Base-by-base conservation (phyloP, 2,797 vertebrate genomes). In the Numenius phaeopus region DNA sequence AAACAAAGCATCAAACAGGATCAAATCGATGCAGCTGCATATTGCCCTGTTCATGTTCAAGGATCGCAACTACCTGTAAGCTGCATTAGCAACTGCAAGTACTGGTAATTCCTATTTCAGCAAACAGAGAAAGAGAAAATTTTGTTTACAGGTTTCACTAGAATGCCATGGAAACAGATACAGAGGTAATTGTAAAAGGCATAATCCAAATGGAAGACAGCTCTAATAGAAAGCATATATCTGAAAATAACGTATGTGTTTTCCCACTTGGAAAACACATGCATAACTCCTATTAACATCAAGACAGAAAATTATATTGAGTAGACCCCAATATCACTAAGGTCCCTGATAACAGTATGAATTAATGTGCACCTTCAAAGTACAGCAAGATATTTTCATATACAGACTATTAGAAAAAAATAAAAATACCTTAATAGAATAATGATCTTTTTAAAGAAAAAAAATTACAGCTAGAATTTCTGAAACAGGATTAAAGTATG, bases 101-200 rank as follows among this genome's bases (percentile, higher is more conserved):
- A 24, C 77, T 32, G 79, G 23, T n/a, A 96, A 95, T 88, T 92
- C 83, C 64, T 76, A 47, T 83, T 89, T 66, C 75, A 86, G 79
- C 58, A 77, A 83, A 70, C 57, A 73, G 32, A 80, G 65, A 84
- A 86, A 70, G 70, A 75, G 81, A 90, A 85, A 90, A 95, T 76
- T 95, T 89, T 93, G 87, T 95, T 95, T 97, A 89, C 69, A 88
- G 75, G 76, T 93, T 95, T 90, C 83, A 54, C 58, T 83, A 81
- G 78, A 97, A 96, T 82, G 82, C 92, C 91, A 96, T 96, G 94
- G 94, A 97, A 97, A 97, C 91, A 82, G 92, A 94, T 75, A 87
- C 34, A 90, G 94, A 95, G 94, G 91, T 91, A 83, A 93, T 13
- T 76, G 55, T 46, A 91, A 82, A 89, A 96, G 46, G 52, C 69